Evolutionary conservation across 2,888 invertebrate species (phyloP), one percentile per base, ranked within the genome.

Genomic region (Chironomus tentans): DNA sequence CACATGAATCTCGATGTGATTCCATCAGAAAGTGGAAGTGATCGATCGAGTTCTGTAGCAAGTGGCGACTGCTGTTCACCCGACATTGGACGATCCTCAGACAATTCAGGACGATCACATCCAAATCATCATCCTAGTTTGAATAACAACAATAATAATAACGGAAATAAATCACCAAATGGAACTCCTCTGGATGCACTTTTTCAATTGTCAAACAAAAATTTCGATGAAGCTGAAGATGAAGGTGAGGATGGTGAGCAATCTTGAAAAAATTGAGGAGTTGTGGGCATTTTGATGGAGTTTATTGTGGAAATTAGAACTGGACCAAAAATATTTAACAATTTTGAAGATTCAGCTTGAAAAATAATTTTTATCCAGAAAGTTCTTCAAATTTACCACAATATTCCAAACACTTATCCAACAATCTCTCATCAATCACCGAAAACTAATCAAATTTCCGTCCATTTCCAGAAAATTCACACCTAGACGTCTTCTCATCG

Each of bases 151-250:
- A 74, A 68, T 4, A 65, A 77, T 65, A 74, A 68, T 4, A 65
- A 22, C 18, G 50, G 50, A n/a, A 50, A 21, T 13, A 76, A 76
- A 79, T 76, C 76, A 24, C 83, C 87, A 84, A 79, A 84, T 79
- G 91, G 91, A 77, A 96, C 96, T 2, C 97, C 95, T 0, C 86
- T 98, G 79, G 97, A 97, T 82, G 97, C 97, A 0, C 89, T 98
- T 69, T 96, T 97, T 85, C 95, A 97, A 85, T 97, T 98, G 96
- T 97, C 97, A 79, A 95, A 94, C 85, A 97, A 97, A 85, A 96
- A 96, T 78, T 97, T 97, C 84, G 95, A 97, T 83, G 95, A 95
- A 74, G 90, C 93, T 79, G 90, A 92, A 83, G 90, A 93, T 84
- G 92, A 92, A 85, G 90, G 93, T 84, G 92, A 92, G 85, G 89